Percentiles rank a stretch among this genome's conserved stretches.
These are phyloP conservation scores for Pseudomyrmex gracilis DNA, from an alignment of 1,140 invertebrate species.

Conservation along the genomic window DNA sequence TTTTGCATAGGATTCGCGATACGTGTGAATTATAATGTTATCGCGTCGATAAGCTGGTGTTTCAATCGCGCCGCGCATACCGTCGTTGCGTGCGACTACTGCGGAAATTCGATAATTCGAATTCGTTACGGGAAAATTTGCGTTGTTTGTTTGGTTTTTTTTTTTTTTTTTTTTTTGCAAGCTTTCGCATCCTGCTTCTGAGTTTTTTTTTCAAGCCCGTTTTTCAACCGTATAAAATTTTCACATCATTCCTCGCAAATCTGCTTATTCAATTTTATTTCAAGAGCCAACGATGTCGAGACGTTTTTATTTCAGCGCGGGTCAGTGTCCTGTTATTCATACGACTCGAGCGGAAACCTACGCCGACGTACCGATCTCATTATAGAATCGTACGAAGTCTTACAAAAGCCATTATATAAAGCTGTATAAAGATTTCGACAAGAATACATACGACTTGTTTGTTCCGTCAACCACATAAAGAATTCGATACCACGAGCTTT, in stretches of 20 bases:
- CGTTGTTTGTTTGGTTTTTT: too few species aligned
- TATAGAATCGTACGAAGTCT: too few species aligned
- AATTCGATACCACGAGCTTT: neutral
- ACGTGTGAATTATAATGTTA: conserved; percentile 65
- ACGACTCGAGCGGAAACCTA: too few species aligned
- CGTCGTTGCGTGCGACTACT: conserved; percentile 34
- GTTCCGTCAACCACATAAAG: conserved; percentile 13
- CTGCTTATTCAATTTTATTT: too few species aligned
- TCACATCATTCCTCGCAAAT: neutral
- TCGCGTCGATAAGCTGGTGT: conserved; percentile 58
- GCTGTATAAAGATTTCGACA: neutral
- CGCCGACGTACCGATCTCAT: too few species aligned
- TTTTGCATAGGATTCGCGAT: conserved; percentile 50
- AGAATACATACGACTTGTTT: neutral
- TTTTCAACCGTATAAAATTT: conserved; percentile 1
- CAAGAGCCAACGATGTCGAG: too few species aligned
- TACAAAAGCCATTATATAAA: too few species aligned
- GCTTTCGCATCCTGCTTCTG: neutral
- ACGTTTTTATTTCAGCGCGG: too few species aligned
- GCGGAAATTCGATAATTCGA: conserved; percentile 64
- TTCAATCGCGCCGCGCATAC: conserved; percentile 31
- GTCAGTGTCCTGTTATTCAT: neutral
- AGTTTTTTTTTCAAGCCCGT: neutral
- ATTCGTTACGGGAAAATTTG: conserved; percentile 16
- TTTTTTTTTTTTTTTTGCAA: neutral